phyloP scores from a whole-genome alignment of 2,888 invertebrate species.

The Abrostola triplasia region DNA sequence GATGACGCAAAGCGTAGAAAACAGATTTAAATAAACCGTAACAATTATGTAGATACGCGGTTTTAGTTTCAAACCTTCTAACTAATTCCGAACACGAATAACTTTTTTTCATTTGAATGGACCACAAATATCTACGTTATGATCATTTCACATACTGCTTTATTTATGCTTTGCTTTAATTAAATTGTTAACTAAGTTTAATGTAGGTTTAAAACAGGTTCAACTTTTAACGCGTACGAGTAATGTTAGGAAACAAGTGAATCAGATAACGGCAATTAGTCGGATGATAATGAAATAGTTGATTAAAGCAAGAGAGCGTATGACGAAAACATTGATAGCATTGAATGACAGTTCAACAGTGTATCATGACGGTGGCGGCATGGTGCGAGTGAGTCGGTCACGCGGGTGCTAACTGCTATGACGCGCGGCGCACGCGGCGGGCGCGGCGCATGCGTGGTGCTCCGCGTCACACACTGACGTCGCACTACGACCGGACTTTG shows the following conservation, averaged over 20 bases:
- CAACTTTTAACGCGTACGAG: conserved; percentile 47
- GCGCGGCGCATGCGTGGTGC: conserved; percentile 62
- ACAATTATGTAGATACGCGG: conserved; percentile 69
- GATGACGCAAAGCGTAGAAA: conserved; percentile 75
- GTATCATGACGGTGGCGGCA: conserved; percentile 24
- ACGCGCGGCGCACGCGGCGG: conserved; percentile 60
- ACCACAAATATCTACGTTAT: conserved; percentile 64
- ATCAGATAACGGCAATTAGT: conserved; percentile 18
- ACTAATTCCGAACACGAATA: conserved; percentile 63
- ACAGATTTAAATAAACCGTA: conserved; percentile 80
- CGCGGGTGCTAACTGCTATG: conserved; percentile 61
- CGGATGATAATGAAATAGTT: conserved; percentile 24
- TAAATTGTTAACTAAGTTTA: conserved; percentile 57
- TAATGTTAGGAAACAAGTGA: conserved; percentile 26
- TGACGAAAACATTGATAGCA: conserved; percentile 31
- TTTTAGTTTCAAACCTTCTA: conserved; percentile 71
- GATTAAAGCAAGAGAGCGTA: conserved; percentile 22
- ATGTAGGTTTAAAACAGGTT: conserved; percentile 49
- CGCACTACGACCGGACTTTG: conserved; percentile 50
- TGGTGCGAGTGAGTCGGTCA: conserved; percentile 52
- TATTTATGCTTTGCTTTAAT: too few relatives aligned
- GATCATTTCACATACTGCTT: conserved; percentile 65
- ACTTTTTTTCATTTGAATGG: conserved; percentile 74
- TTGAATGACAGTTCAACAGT: conserved; percentile 37
- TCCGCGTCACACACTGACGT: conserved; percentile 66